phyloP scores from a whole-genome alignment of 1,140 invertebrate species.

The Drosophila dunni region DNA sequence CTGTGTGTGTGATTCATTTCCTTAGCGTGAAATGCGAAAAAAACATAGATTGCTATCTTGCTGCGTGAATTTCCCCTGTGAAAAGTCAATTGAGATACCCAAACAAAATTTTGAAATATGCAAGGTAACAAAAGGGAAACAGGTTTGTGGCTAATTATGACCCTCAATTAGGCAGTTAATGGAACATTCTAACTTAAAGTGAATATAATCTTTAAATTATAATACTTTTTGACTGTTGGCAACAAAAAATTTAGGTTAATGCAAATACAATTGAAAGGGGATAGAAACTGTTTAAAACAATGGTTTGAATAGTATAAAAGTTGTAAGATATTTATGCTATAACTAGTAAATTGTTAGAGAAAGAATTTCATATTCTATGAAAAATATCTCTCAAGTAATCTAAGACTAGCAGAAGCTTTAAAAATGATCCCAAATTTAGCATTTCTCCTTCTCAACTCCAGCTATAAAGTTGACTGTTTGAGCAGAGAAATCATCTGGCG shows the following conservation, averaged over 20 bases:
- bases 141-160: slow-evolving; percentile 29
- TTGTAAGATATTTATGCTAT: too few species aligned
- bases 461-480: slow-evolving; percentile 8
- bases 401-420: not conserved
- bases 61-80: slow-evolving; percentile 25
- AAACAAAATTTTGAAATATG: slow-evolving; percentile 21
- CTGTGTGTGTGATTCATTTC: slow-evolving; percentile 18
- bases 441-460: not conserved
- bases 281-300: not conserved
- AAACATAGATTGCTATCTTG: slow-evolving; percentile 31
- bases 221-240: not conserved
- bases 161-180: slow-evolving; percentile 40
- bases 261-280: not conserved
- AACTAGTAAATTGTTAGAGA: too few species aligned
- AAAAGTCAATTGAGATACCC: slow-evolving; percentile 29
- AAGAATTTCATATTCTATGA: too few species aligned
- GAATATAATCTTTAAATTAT: not conserved
- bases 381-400: too few species aligned
- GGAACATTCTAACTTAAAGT: slow-evolving; percentile 12
- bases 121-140: slow-evolving; percentile 20
- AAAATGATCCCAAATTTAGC: not conserved
- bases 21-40: slow-evolving; percentile 26
- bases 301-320: too few species aligned
- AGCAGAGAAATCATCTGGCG: not conserved
- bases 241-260: not conserved